phyloP scores from a whole-genome alignment of 2,888 invertebrate genomes.

The Drosophila rellima region DNA sequence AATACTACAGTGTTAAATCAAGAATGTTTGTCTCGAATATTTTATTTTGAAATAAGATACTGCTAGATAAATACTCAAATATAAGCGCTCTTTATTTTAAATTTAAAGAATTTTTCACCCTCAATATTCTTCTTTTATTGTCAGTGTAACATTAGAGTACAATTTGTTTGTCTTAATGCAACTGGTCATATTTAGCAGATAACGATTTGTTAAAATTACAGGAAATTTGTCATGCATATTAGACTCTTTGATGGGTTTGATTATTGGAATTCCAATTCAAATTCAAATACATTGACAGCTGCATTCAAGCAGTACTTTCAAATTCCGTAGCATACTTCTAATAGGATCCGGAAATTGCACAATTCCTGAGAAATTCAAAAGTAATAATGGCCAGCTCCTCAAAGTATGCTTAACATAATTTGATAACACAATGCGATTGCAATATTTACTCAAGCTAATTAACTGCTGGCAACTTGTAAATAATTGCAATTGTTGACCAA shows the following conservation, averaged over 20 bases:
- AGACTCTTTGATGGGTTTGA: neutral
- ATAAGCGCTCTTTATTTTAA: too few species aligned
- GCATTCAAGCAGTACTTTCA: neutral
- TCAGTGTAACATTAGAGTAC: neutral
- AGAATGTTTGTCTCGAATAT: neutral
- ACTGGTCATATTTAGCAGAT: neutral
- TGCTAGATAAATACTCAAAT: too few species aligned
- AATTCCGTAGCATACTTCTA: neutral
- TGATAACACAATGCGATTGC: neutral
- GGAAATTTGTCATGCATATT: neutral
- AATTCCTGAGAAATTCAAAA: neutral
- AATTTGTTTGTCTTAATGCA: neutral
- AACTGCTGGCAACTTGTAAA: neutral
- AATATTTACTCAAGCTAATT: neutral
- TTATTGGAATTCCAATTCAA: neutral
- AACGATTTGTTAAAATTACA: neutral
- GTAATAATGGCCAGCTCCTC: neutral
- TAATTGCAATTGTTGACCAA: neutral
- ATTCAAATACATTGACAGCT: neutral
- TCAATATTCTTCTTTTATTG: neutral
- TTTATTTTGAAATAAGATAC: too few species aligned
- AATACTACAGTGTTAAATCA: conserved; percentile 2
- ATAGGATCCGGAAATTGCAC: neutral
- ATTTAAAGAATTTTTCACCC: too few species aligned
- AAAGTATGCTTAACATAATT: conserved; percentile 2